Evolutionary conservation across 2,888 invertebrate genomes (phyloP).

Genomic region (Drosophila kambysellisi): DNA sequence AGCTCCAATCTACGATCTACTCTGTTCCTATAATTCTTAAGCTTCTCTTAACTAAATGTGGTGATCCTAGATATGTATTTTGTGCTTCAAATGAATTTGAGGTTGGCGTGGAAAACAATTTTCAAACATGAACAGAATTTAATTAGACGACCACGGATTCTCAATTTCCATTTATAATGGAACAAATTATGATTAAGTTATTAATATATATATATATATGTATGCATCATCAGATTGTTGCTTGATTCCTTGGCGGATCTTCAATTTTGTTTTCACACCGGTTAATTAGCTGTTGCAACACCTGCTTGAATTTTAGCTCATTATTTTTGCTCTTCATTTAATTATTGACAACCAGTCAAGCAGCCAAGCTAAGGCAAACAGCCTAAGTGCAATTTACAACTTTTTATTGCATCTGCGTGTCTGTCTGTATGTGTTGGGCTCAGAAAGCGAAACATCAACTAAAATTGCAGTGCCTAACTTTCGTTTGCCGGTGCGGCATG

Average conservation of each 20-base stretch:
- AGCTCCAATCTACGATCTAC: background rate
- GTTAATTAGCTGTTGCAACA: constrained; percentile 55
- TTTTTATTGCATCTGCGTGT: constrained; percentile 60
- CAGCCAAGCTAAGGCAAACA: constrained; percentile 35
- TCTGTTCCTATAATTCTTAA: background rate
- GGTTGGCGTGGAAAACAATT: background rate
- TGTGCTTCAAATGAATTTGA: background rate
- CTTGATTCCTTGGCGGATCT: constrained; percentile 11
- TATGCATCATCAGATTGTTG: background rate
- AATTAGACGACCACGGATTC: background rate
- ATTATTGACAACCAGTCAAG: constrained; percentile 61
- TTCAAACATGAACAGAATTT: background rate
- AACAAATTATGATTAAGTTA: background rate
- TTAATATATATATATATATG: background rate
- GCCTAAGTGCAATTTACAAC: constrained; percentile 28
- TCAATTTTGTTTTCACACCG: constrained; percentile 38
- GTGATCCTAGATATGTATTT: background rate
- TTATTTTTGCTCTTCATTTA: constrained; percentile 49
- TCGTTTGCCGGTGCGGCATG: constrained; percentile 66
- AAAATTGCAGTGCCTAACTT: constrained; percentile 71
- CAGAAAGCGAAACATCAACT: constrained; percentile 78
- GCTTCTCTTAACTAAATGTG: background rate
- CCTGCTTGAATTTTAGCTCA: constrained; percentile 51
- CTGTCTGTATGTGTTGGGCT: constrained; percentile 42
- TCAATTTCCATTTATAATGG: background rate